phyloP scores from a whole-genome alignment of 1,140 invertebrate genomes.

The Bombus huntii region DNA sequence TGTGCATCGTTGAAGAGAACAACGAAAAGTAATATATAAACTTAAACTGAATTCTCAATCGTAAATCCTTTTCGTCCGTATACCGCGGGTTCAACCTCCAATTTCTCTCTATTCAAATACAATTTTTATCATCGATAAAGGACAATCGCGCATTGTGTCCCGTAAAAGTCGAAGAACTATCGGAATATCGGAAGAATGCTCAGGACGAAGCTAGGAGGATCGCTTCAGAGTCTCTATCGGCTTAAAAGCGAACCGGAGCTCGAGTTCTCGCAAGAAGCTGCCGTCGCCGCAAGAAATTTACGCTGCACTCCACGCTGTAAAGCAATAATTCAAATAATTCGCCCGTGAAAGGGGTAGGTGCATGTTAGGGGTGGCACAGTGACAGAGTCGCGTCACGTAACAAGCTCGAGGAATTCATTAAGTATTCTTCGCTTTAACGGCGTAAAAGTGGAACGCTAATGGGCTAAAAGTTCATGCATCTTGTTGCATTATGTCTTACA shows the following conservation, averaged over 20 bases:
- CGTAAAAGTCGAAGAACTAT: not conserved
- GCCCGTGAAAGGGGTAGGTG: not conserved
- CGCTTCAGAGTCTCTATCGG: no score
- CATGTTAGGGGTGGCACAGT: no score
- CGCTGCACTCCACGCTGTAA: not conserved
- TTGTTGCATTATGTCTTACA: conserved; percentile 38
- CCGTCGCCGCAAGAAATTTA: conserved; percentile 6
- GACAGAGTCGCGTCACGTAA: conserved; percentile 32
- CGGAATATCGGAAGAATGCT: not conserved
- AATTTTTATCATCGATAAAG: not conserved
- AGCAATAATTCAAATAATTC: conserved; percentile 42
- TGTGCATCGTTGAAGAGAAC: no score
- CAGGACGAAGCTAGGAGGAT: not conserved
- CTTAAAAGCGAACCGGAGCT: not conserved
- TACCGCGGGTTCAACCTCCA: not conserved
- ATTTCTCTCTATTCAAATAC: not conserved
- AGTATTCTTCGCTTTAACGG: conserved; percentile 42
- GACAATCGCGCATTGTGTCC: not conserved
- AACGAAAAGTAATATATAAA: no score
- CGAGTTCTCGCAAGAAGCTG: not conserved
- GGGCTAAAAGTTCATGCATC: conserved; percentile 47
- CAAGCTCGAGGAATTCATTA: conserved; percentile 43
- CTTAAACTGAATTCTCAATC: not conserved
- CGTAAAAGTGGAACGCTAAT: conserved; percentile 48
- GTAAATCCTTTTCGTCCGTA: not conserved